phyloP scores from a whole-genome alignment of 2,888 invertebrate species.

The Slavum lentiscoides region DNA sequence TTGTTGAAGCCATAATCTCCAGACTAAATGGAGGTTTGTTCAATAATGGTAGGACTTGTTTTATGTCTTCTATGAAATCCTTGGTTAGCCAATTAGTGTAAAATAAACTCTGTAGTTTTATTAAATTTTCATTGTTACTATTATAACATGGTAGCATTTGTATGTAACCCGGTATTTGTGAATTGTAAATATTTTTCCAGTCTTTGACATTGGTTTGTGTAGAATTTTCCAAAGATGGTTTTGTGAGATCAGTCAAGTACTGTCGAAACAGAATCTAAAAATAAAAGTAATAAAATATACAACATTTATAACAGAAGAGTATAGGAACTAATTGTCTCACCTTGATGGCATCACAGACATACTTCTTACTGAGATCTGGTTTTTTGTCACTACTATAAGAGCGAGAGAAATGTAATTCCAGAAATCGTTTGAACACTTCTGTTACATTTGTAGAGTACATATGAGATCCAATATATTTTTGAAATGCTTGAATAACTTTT shows the following conservation, averaged over 20 bases:
- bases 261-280: conserved; percentile 58
- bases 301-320: not conserved
- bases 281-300: not conserved
- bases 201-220: conserved; percentile 15
- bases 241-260: conserved; percentile 58
- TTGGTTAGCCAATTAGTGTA: conserved; percentile 65
- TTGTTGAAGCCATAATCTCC: conserved; percentile 57
- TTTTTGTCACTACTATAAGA: conserved; percentile 29
- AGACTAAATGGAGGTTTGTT: conserved; percentile 57
- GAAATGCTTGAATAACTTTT: conserved; percentile 49
- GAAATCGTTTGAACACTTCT: conserved; percentile 41
- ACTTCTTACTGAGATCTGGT: conserved; percentile 44
- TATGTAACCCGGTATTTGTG: conserved; percentile 48
- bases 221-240: conserved; percentile 39
- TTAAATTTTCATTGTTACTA: conserved; percentile 54
- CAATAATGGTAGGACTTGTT: conserved; percentile 62
- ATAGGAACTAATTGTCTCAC: conserved; percentile 1
- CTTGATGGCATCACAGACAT: conserved; percentile 43
- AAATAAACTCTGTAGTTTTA: conserved; percentile 63
- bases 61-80: conserved; percentile 66
- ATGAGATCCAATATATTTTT: conserved; percentile 51
- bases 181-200: conserved; percentile 44
- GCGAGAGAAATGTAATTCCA: conserved; percentile 46
- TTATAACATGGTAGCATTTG: conserved; percentile 44
- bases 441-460: conserved; percentile 45